A percentile compares a stretch with the other conserved stretches of the same genome.
Conservation (phyloP, 2,888 invertebrate genomes). For the Stenchaetothrips biformis region DNA sequence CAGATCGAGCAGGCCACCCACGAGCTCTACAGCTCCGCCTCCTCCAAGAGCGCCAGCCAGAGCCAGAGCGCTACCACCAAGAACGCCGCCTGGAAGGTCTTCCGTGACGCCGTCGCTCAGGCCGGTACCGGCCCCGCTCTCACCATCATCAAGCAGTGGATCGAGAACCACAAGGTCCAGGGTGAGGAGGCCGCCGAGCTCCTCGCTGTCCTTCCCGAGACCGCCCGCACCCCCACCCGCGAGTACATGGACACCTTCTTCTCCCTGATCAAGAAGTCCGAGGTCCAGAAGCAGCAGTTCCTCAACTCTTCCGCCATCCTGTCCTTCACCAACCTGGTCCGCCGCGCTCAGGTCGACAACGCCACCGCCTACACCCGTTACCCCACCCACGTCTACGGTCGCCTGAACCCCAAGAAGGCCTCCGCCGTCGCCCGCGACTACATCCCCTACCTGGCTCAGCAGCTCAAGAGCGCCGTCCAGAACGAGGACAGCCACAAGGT, state of each 20-base stretch:
- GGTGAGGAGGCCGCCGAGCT: slow-evolving; percentile 57
- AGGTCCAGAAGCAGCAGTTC: slow-evolving; percentile 50
- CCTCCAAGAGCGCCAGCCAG: slow-evolving; percentile 46
- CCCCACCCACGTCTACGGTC: slow-evolving; percentile 62
- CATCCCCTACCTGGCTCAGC: slow-evolving; percentile 55
- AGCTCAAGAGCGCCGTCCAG: slow-evolving; percentile 54
- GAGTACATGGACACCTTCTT: slow-evolving; percentile 59
- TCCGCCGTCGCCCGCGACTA: slow-evolving; percentile 54
- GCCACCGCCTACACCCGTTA: slow-evolving; percentile 55
- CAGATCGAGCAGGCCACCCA: slow-evolving; percentile 55
- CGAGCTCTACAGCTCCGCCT: slow-evolving; percentile 47
- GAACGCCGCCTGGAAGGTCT: slow-evolving; percentile 53
- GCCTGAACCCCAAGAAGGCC: slow-evolving; percentile 52
- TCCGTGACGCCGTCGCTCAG: slow-evolving; percentile 60
- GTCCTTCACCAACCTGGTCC: slow-evolving; percentile 56
- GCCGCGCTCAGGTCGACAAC: slow-evolving; percentile 57
- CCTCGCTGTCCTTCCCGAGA: slow-evolving; percentile 51
- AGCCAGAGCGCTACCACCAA: slow-evolving; percentile 40
- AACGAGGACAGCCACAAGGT: slow-evolving; percentile 53
- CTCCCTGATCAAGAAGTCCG: slow-evolving; percentile 52
- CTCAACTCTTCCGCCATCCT: slow-evolving; percentile 57
- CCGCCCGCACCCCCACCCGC: slow-evolving; percentile 58
- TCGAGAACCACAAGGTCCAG: slow-evolving; percentile 51
- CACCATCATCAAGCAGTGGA: slow-evolving; percentile 55
- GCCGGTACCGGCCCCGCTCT: slow-evolving; percentile 65